Percentiles rank a stretch among this genome's conserved stretches.
phyloP scores from a whole-genome alignment of 2,113 vertebrate species.

The Aldabrachelys gigantea region DNA sequence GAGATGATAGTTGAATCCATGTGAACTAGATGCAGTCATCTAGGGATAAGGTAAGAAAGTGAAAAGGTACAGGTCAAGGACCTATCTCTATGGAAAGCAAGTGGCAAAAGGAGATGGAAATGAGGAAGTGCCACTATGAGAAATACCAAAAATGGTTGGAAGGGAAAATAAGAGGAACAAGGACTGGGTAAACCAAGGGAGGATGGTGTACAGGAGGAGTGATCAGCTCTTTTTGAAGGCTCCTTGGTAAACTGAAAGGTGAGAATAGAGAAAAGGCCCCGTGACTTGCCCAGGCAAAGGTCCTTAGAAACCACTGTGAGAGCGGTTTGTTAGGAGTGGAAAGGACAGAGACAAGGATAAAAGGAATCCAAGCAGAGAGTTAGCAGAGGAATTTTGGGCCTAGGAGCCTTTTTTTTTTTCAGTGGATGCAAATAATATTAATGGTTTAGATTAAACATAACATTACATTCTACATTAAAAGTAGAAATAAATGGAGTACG shows the following conservation, averaged over 20 bases:
- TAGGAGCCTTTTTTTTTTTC: conserved; percentile 14
- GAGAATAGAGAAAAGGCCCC: neutral
- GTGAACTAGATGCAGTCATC: neutral
- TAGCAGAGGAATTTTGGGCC: conserved; percentile 7
- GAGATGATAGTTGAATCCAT: neutral
- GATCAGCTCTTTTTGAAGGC: neutral
- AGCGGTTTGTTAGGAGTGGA: neutral
- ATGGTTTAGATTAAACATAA: conserved; percentile 24
- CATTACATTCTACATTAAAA: neutral
- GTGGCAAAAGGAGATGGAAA: neutral
- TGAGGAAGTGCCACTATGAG: neutral
- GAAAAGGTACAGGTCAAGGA: neutral
- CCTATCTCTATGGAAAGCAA: neutral
- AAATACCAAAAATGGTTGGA: neutral
- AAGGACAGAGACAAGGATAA: neutral
- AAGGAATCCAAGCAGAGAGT: neutral
- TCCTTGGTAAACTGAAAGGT: neutral
- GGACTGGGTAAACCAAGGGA: neutral
- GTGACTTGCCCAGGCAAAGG: neutral
- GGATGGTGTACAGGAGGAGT: neutral
- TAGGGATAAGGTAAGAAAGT: neutral
- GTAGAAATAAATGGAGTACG: conserved; percentile 9
- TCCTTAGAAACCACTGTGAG: neutral
- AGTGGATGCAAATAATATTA: conserved; percentile 29
- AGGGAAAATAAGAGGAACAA: neutral